Evolutionary conservation across 2,888 invertebrate species (phyloP), one percentile per base, ranked within the genome.

Genomic region (Aspidiotus destructor): DNA sequence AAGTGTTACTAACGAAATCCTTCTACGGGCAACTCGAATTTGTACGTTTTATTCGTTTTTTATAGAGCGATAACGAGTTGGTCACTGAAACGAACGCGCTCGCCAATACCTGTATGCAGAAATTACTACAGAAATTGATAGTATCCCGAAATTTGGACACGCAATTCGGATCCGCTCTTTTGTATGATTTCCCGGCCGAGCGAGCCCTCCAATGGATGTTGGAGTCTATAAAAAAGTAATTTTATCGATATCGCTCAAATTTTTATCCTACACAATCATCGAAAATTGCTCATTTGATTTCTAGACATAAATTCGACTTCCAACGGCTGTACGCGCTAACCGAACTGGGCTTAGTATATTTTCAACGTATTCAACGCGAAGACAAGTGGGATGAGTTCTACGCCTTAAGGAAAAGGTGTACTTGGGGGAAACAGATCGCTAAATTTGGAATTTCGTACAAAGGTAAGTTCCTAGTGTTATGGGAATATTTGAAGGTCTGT

Each of bases 141-240:
- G 74, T 75, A 11, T 72, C 75, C 5, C 74, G 75, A 55, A 71
- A 73, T 40, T 74, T 80, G 54, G 79, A 80, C 72, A 71, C 74
- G 13, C 74, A 76, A 55, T 73, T 79, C 16, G 76, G 79, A 13
- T 73, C 77, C 42, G 63, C 60, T 40, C 42, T 69, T 16, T 53
- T 69, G 15, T 48, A 69, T 52, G 60, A 58, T 60, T 70, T 76
- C 13, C 73, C 74, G 9, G 73, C 75, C 53, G 62, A 73, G 44
- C 73, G 75, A 42, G 75, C 75, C 6, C 62, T 64, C 9, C 73
- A 73, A 54, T 76, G 76, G 75, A 70, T 78, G 3, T 62, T 69
- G 41, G 70, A 69, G 8, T 70, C 72, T 42, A 69, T 71, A 61
- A 72, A 73, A 70, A 71, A 69, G 72, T 74, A 60, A 28, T 10